Conservation (phyloP, 2,113 vertebrate genomes). For the Thermophis baileyi region DNA sequence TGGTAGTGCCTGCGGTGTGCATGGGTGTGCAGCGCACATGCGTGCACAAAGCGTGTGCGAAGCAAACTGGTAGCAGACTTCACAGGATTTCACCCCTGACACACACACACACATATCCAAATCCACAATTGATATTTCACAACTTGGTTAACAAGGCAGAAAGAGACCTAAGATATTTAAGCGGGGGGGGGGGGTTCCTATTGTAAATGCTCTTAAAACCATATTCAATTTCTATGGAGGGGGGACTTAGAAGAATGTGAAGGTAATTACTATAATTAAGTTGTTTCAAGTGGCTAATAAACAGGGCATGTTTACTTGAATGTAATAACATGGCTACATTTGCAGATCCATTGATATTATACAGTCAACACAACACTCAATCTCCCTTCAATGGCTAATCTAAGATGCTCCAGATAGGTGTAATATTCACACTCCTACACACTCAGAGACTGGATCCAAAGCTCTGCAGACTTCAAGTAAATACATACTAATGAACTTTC, state of each 20-base stretch:
- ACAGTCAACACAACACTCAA: neutral
- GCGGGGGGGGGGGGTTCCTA: accelerated
- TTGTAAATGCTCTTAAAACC: neutral
- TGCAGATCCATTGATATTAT: neutral
- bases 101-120: neutral
- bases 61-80: no score
- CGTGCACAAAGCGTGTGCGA: no score
- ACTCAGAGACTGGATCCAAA: neutral
- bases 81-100: no score
- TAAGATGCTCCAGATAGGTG: neutral
- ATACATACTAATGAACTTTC: neutral
- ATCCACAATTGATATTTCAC: neutral
- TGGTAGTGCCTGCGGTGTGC: no score
- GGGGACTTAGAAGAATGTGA: neutral
- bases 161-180: neutral
- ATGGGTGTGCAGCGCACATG: no score
- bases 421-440: neutral
- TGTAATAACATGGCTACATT: neutral
- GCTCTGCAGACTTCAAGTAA: neutral
- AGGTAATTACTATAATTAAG: neutral
- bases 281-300: neutral
- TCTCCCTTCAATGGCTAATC: neutral
- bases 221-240: neutral
- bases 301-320: neutral
- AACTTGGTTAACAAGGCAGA: neutral